Evolutionary conservation across 1,140 invertebrate genomes (phyloP).

Genomic region (Magallana gigas): DNA sequence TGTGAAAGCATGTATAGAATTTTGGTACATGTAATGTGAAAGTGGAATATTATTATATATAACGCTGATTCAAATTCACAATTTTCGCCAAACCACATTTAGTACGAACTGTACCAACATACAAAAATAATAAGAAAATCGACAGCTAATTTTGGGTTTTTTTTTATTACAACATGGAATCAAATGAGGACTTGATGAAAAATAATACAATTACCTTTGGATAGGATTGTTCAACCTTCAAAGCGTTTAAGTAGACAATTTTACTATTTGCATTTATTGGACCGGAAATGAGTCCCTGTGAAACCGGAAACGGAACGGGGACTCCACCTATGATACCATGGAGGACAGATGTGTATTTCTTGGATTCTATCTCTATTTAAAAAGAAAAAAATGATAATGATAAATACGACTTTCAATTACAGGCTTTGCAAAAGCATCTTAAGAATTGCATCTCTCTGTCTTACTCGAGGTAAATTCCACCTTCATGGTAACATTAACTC

Average conservation of each 20-base stretch:
- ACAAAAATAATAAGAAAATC: not conserved
- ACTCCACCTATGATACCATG: conserved; percentile 86
- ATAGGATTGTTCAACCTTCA: conserved; percentile 52
- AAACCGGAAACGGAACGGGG: conserved; percentile 85
- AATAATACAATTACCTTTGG: conserved; percentile 46
- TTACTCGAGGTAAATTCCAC: conserved; percentile 59
- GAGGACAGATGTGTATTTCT: conserved; percentile 60
- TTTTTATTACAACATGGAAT: no score
- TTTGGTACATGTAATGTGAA: no score
- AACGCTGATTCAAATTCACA: no score
- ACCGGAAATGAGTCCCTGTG: conserved; percentile 81
- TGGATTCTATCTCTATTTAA: conserved; percentile 55
- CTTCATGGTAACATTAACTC: conserved; percentile 55
- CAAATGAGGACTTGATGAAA: no score
- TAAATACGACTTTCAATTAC: not conserved
- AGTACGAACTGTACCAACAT: no score
- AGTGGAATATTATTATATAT: no score
- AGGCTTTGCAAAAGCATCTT: not conserved
- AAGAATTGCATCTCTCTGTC: not conserved
- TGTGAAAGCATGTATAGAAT: not conserved
- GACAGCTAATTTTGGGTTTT: not conserved
- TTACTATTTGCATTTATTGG: conserved; percentile 45
- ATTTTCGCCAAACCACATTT: no score
- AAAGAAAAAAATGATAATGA: not conserved
- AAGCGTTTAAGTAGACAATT: conserved; percentile 53